Evolutionary conservation across 2,888 invertebrate genomes (phyloP).

Genomic region (Dicyrtomina minuta): DNA sequence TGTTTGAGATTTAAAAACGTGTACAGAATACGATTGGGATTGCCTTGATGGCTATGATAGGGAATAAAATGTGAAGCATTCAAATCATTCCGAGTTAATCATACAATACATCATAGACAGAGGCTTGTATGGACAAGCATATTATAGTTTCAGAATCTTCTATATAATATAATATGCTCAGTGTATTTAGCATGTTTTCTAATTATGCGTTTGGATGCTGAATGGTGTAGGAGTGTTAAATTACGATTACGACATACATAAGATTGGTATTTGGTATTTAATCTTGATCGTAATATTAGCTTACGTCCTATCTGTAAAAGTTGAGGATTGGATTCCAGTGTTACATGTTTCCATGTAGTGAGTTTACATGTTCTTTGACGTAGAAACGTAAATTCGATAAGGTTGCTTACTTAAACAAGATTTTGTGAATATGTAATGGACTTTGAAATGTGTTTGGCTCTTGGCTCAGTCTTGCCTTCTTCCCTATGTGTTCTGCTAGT

Average conservation of each 20-base stretch:
- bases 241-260: neutral
- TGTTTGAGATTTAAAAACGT: neutral
- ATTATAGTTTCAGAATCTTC: constrained; percentile 1
- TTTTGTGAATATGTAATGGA: constrained; percentile 17
- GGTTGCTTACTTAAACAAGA: constrained; percentile 19
- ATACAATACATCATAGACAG: too few relatives aligned
- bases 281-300: constrained; percentile 24
- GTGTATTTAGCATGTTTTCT: neutral
- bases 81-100: neutral
- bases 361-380: constrained; percentile 14
- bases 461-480: too few relatives aligned
- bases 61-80: neutral
- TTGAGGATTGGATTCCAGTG: constrained; percentile 10
- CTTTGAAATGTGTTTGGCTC: constrained; percentile 9
- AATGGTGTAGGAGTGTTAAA: constrained; percentile 17
- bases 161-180: neutral
- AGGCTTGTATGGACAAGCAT: too few relatives aligned
- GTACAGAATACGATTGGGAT: constrained; percentile 9
- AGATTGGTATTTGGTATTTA: constrained; percentile 1
- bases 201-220: constrained; percentile 10
- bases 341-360: constrained; percentile 3
- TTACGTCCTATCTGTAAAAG: neutral
- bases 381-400: constrained; percentile 16
- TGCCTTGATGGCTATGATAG: neutral
- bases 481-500: too few relatives aligned